These are phyloP conservation scores for Actinemys pallida DNA, from an alignment of 2,113 vertebrate species.

Conservation along the genomic window DNA sequence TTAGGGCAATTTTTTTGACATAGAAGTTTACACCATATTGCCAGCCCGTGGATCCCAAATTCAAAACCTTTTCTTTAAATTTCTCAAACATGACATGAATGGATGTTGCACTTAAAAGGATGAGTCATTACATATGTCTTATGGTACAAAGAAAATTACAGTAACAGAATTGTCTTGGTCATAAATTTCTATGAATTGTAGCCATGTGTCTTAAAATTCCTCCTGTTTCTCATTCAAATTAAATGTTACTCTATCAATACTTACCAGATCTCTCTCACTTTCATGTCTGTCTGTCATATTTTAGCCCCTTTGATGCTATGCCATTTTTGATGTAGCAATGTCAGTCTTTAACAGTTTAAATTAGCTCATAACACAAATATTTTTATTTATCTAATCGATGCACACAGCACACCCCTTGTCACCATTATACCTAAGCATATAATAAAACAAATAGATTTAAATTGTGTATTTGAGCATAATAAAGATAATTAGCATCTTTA, in stretches of 20 bases:
- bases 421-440: slow-evolving; percentile 8
- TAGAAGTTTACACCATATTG: background rate
- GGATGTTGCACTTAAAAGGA: slow-evolving; percentile 36
- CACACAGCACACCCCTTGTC: background rate
- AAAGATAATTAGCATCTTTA: slow-evolving; percentile 43
- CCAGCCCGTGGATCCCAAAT: background rate
- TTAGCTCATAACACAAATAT: slow-evolving; percentile 71
- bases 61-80: slow-evolving; percentile 45
- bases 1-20: background rate
- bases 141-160: slow-evolving; percentile 54
- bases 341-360: slow-evolving; percentile 61
- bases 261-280: slow-evolving; percentile 62
- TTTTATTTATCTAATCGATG: slow-evolving; percentile 65
- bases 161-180: slow-evolving; percentile 57
- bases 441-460: slow-evolving; percentile 51
- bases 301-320: slow-evolving; percentile 58
- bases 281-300: slow-evolving; percentile 49
- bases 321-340: slow-evolving; percentile 38
- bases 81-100: slow-evolving; percentile 14
- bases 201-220: slow-evolving; percentile 66
- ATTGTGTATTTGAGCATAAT: background rate
- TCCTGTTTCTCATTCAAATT: slow-evolving; percentile 71
- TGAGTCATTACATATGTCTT: slow-evolving; percentile 28
- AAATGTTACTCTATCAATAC: slow-evolving; percentile 38
- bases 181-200: slow-evolving; percentile 67